Percentiles rank a stretch among this genome's conserved stretches.
These are phyloP conservation scores for Rhea americana DNA, from an alignment of 2,113 vertebrate genomes.

Conservation along the genomic window DNA sequence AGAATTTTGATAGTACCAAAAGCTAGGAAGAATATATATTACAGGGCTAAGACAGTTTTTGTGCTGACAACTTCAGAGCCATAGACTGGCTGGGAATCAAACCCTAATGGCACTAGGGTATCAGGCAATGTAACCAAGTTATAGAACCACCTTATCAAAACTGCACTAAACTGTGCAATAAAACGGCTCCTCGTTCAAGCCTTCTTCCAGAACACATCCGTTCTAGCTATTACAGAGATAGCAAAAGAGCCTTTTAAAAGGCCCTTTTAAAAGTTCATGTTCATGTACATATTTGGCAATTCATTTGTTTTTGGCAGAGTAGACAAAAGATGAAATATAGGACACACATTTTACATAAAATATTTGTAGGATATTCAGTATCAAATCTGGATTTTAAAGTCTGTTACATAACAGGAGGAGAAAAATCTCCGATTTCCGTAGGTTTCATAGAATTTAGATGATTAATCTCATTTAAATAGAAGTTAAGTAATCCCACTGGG, in stretches of 20 bases:
- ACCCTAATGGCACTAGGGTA: rapidly evolving
- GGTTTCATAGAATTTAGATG: not conserved
- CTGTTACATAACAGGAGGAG: not conserved
- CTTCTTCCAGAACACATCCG: not conserved
- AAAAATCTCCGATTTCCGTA: not conserved
- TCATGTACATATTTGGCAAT: not conserved
- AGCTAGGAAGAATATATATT: not conserved
- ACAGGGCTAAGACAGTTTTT: not conserved
- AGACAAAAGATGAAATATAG: not conserved
- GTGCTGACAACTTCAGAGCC: not conserved
- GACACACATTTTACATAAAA: not conserved
- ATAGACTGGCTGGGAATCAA: not conserved
- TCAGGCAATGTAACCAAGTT: not conserved
- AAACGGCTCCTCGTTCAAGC: not conserved
- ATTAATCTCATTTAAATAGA: conserved; percentile 30
- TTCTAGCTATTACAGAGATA: not conserved
- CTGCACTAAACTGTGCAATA: not conserved
- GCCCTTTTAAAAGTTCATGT: not conserved
- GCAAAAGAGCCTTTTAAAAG: not conserved
- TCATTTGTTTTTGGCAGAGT: not conserved
- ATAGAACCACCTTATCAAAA: not conserved
- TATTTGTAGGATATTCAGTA: not conserved
- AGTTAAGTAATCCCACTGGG: conserved; percentile 7
- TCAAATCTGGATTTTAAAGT: conserved; percentile 6
- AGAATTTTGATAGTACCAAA: not conserved